Conservation (phyloP, 2,113 vertebrate species). For the Rhabdomys dilectus region DNA sequence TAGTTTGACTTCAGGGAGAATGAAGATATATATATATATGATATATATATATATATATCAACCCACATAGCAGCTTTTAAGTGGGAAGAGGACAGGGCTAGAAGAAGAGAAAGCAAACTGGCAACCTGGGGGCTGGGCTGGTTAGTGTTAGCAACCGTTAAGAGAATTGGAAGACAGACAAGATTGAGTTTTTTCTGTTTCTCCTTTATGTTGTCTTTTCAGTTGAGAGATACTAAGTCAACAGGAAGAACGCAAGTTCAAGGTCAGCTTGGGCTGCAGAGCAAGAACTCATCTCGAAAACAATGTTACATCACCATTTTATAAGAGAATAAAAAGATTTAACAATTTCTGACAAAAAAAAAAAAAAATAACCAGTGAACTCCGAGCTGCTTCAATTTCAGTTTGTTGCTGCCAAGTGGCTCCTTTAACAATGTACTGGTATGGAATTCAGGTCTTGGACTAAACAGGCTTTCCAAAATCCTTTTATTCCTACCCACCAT, state of each 20-base stretch:
- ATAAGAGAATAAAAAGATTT: neutral
- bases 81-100: neutral
- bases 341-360: neutral
- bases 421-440: neutral
- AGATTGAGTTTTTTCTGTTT: constrained; percentile 6
- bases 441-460: neutral
- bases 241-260: neutral
- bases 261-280: neutral
- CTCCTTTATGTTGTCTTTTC: neutral
- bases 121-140: neutral
- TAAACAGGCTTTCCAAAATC: neutral
- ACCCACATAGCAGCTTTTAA: neutral
- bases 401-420: neutral
- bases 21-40: too few species aligned
- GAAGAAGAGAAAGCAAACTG: neutral
- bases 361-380: neutral
- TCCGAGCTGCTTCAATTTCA: neutral
- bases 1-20: neutral
- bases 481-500: neutral
- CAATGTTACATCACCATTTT: neutral
- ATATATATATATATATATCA: too few species aligned
- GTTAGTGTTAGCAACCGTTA: neutral
- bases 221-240: neutral
- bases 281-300: neutral
- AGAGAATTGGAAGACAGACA: neutral